These are phyloP conservation scores for Hirtodrosophila trivittata DNA, from an alignment of 2,888 invertebrate genomes.

Conservation along the genomic window DNA sequence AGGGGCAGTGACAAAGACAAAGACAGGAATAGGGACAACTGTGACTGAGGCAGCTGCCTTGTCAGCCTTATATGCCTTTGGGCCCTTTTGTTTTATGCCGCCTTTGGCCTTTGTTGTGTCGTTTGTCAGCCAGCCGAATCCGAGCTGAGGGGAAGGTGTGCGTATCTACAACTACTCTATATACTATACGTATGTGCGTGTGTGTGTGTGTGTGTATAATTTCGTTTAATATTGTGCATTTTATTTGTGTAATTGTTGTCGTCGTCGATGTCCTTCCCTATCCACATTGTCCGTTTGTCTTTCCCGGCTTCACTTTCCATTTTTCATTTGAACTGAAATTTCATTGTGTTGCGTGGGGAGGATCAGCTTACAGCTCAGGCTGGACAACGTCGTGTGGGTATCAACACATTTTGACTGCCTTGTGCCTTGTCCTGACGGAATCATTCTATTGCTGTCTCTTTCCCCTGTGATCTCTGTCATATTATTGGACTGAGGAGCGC, in stretches of 20 bases:
- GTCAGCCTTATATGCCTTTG: slow-evolving; percentile 75
- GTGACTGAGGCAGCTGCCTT: slow-evolving; percentile 64
- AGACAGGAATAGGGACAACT: slow-evolving; percentile 10
- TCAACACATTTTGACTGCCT: slow-evolving; percentile 36
- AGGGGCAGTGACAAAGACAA: slow-evolving; percentile 11
- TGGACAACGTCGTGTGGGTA: slow-evolving; percentile 35
- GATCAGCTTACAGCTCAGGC: slow-evolving; percentile 54
- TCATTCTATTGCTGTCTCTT: not conserved
- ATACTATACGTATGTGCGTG: slow-evolving; percentile 3
- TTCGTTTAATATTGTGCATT: slow-evolving; percentile 77
- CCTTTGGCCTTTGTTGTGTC: slow-evolving; percentile 71
- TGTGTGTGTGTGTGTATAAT: slow-evolving; percentile 58
- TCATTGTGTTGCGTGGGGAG: slow-evolving; percentile 50
- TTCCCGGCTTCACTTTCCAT: slow-evolving; percentile 64
- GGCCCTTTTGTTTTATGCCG: slow-evolving; percentile 77
- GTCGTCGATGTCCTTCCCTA: slow-evolving; percentile 39
- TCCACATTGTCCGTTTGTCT: slow-evolving; percentile 25
- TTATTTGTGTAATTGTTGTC: slow-evolving; percentile 76
- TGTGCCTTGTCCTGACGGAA: slow-evolving; percentile 3
- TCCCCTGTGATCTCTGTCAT: slow-evolving; percentile 43
- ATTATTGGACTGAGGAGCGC: slow-evolving; percentile 57
- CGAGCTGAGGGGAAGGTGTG: slow-evolving; percentile 24
- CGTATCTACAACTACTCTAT: not conserved
- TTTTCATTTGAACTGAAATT: slow-evolving; percentile 70
- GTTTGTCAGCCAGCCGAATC: slow-evolving; percentile 58